Evolutionary conservation across 2,888 invertebrate genomes (phyloP), one percentile per base, ranked within the genome.

Genomic region (Torymus texanus): DNA sequence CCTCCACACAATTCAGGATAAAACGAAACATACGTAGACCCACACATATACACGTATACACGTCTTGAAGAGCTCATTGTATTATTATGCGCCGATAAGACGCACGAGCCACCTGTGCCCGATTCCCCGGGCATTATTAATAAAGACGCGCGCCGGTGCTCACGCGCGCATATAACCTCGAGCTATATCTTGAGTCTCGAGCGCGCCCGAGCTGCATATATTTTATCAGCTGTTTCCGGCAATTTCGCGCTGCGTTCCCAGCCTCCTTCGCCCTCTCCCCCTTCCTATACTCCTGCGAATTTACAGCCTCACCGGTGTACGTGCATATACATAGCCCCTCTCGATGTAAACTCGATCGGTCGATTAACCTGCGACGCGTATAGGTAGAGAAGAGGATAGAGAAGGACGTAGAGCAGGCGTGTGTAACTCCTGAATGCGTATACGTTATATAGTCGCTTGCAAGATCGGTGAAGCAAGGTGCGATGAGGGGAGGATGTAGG

Each of bases 341-440:
- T 29, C 67, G 76, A 76, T 82, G 80, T 80, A 75, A 82, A 82
- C 81, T 79, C 79, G 67, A 61, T 72, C 77, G 78, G 66, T 81
- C 81, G 82, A 82, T 82, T 82, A 80, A 80, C 75, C 68, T 53
- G 71, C 61, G 65, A 76, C 68, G 78, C 41, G 41, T 41, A 41
- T 41, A 41, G 41, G 61, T 61, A 3, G 50, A 63, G 16, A 5
- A 10, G 50, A 21, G 21, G 21, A 21, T 21, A 21, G 21, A 65
- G 14, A 50, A 61, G 16, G 24, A 21, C 16, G 55, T 8, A n/a
- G 16, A 12, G 55, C 51, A n/a, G 62, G 16, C 56, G 63, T 11
- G 29, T 21, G 73, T 41, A 58, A 68, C 68, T 58, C 41, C 16
- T 41, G 41, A 41, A 41, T n/a, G 13, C 5, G 41, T 56, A 21